phyloP scores from a whole-genome alignment of 2,888 invertebrate species.

The Cryptocephalus moraei region DNA sequence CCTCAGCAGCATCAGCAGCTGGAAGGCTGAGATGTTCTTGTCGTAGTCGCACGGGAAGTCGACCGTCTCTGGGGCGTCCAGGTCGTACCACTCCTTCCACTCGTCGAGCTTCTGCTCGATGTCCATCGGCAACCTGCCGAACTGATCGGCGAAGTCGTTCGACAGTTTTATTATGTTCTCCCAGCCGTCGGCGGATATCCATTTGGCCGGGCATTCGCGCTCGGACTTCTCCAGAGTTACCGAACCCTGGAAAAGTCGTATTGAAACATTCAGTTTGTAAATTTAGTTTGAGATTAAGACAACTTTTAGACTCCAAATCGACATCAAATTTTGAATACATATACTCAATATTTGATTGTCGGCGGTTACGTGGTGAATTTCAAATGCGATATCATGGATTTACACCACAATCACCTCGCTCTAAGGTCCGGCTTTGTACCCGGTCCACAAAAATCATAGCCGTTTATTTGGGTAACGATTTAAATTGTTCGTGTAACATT shows the following conservation, averaged over 20 bases:
- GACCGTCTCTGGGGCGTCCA: slow-evolving; percentile 68
- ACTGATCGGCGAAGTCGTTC: slow-evolving; percentile 55
- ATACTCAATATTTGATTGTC: too few relatives aligned
- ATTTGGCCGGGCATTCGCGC: slow-evolving; percentile 54
- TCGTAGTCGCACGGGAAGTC: slow-evolving; percentile 63
- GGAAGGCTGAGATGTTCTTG: slow-evolving; percentile 50
- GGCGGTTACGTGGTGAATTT: too few relatives aligned
- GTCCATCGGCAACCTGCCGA: slow-evolving; percentile 53
- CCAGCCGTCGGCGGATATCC: slow-evolving; percentile 72
- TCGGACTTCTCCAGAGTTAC: slow-evolving; percentile 66
- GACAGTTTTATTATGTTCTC: slow-evolving; percentile 69
- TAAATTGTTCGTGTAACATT: too few relatives aligned
- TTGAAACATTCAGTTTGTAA: too few relatives aligned
- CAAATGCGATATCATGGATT: too few relatives aligned
- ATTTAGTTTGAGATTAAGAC: too few relatives aligned
- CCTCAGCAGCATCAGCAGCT: slow-evolving; percentile 66
- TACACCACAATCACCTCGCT: too few relatives aligned
- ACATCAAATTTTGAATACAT: too few relatives aligned
- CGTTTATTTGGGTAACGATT: too few relatives aligned
- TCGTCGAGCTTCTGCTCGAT: slow-evolving; percentile 35
- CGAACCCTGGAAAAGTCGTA: slow-evolving; percentile 40
- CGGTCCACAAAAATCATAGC: too few relatives aligned
- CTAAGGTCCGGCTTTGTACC: too few relatives aligned
- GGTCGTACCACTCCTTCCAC: slow-evolving; percentile 66
- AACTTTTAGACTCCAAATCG: too few relatives aligned